Evolutionary conservation across 2,888 invertebrate species (phyloP), one percentile per base, ranked within the genome.

Genomic region (Reticulitermes lucifugus): DNA sequence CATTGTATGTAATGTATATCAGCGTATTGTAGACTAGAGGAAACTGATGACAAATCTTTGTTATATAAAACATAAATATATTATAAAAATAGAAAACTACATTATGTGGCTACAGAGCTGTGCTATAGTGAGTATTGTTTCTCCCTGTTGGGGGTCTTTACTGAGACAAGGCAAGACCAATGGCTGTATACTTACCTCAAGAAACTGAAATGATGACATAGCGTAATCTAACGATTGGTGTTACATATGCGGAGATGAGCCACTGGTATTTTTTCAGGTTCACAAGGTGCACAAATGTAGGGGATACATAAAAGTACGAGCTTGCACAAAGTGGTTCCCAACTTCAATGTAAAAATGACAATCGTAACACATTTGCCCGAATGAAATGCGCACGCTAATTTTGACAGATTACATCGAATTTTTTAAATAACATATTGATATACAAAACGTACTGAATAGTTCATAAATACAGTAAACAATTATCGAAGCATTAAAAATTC

Each of bases 41-140:
- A n/a, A 83, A 80, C 55, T 70, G 77, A 83, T 65, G 81, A 81
- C 29, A 80, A 84, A 82, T 82, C 81, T 82, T 85, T 80, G 85
- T 85, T 85, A 84, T 84, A 59, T 84, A 75, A 77, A 77, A 77
- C 43, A 46, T 6, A 77, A 43, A 77, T 46, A 77, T 77, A 77
- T 77, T 46, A n/a, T 7, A 77, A 46, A 77, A n/a, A 51, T 21
- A 77, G 25, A 46, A 77, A 43, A 77, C 22, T 77, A n/a, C 14
- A 22, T 77, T 77, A 46, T 77, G 51, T 77, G 46, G 77, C 22
- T 77, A 77, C n/a, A 46, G 22, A 43, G 41, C 43, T 41, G 14
- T 46, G 12, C 22, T 43, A 43, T 77, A 77, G 35, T 41, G 46
- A n/a, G 22, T 46, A 46, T n/a, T 35, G 35, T n/a, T 77, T 51